These are phyloP conservation scores for Eupithecia pulchellata DNA, from an alignment of 2,888 invertebrate genomes.

Conservation along the genomic window DNA sequence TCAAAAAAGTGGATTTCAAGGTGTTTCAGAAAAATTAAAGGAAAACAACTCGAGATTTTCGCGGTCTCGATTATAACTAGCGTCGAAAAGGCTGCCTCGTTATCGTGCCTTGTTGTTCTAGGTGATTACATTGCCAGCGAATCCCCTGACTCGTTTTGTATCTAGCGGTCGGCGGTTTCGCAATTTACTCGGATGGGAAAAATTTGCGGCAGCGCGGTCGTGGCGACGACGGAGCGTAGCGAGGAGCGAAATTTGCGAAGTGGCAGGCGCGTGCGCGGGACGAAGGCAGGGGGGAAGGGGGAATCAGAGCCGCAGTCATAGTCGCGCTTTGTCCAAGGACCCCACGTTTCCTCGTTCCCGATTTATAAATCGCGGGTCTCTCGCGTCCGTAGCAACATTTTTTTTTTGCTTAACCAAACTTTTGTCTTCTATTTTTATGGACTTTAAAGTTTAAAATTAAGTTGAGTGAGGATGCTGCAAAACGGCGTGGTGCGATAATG, in stretches of 20 bases:
- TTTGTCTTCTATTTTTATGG: slow-evolving; percentile 52
- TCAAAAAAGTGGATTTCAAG: not conserved
- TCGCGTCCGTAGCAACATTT: slow-evolving; percentile 67
- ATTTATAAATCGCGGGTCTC: slow-evolving; percentile 45
- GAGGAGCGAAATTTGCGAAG: slow-evolving; percentile 36
- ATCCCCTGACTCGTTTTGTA: slow-evolving; percentile 68
- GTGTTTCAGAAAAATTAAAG: slow-evolving; percentile 17
- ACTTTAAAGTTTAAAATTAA: slow-evolving; percentile 44
- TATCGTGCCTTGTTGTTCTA: slow-evolving; percentile 72
- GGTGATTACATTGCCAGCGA: slow-evolving; percentile 74
- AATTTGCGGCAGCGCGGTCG: slow-evolving; percentile 65
- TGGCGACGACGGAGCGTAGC: slow-evolving; percentile 38
- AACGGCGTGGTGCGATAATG: slow-evolving; percentile 58
- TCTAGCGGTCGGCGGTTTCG: slow-evolving; percentile 74
- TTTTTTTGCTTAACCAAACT: slow-evolving; percentile 72
- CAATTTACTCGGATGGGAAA: slow-evolving; percentile 81
- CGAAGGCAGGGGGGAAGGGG: slow-evolving; percentile 48
- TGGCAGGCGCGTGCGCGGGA: slow-evolving; percentile 63
- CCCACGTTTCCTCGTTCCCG: slow-evolving; percentile 55
- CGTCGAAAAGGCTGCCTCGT: slow-evolving; percentile 65
- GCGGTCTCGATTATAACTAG: slow-evolving; percentile 64
- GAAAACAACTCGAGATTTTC: slow-evolving; percentile 27
- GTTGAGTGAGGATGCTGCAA: slow-evolving; percentile 48
- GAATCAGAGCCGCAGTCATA: slow-evolving; percentile 57
- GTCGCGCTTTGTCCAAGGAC: slow-evolving; percentile 61